Evolutionary conservation across 2,888 invertebrate species (phyloP), one percentile per base, ranked within the genome.

Genomic region (Ophion obscuratus): DNA sequence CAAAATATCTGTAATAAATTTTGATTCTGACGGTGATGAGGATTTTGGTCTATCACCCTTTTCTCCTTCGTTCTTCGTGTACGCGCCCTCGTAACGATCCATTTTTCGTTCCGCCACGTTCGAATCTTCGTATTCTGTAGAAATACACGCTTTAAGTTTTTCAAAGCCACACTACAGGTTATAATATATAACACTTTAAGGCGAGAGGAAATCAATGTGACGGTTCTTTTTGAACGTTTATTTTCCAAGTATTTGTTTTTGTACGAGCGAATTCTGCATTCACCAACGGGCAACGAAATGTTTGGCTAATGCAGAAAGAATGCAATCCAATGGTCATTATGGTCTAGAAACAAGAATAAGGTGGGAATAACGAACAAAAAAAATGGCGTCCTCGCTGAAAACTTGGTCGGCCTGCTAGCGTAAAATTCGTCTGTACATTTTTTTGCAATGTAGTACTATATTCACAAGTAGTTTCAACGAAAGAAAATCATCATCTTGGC

Each of bases 11-110:
- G 90, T 90, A 85, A 94, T 92, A 87, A 93, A 91, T 89, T 94
- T 93, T 76, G 91, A 90, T 87, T 94, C 92, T 3, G 90, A 88
- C 2, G 94, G 93, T 20, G 94, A 93, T 2, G 90, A 90, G 3
- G 92, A 90, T 82, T 93, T 93, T 20, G 93, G 93, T 75, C 92
- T 90, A 83, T 94, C 94, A 73, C 89, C 88, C 84, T 94, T 94
- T 77, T 94, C 94, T 64, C 91, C 92, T 67, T 91, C 89, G 62
- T 94, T 93, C 81, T 88, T 87, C 88, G 90, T 90, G 84, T 92
- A 92, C 83, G 90, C 90, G n/a, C 91, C 90, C 86, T 91, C 91
- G 66, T 91, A 87, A 20, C 89, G 88, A 84, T 94, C 93, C 87
- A 92, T 88, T 83, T 93, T 93, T 68, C 92, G 92, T 81, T 88